Base-by-base conservation (phyloP, 2,888 invertebrate species). In the Leptinotarsa tumamoca region DNA sequence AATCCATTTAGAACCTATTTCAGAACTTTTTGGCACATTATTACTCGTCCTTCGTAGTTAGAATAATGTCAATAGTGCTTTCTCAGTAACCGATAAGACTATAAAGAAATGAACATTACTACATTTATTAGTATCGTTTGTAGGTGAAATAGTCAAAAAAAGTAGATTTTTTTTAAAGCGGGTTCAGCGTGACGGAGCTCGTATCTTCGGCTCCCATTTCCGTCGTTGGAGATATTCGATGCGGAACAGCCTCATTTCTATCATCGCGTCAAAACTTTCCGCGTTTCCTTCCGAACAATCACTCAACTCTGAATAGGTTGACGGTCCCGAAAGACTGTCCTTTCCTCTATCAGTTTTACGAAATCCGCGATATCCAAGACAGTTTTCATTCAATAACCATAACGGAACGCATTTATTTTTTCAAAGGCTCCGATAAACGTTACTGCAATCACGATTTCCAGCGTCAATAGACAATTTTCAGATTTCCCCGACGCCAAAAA, bases 401-500 rank as follows among this genome's bases (percentile, higher is more conserved):
- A 70, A 70, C 61, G 63, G 49, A 75, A 71, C 68, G 69, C 68
- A 72, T 69, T 69, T 67, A 13, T 56, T 52, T 51, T 54, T 75
- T 49, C 67, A 33, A 27, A 71, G 33, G 61, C 68, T 71, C 56
- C 68, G 68, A 75, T 72, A 72, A 72, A 23, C 43, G 67, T 69
- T 70, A n/a, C 52, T 14, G 71, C 67, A 68, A 75, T 75, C 66
- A 63, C 69, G 68, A 68, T 66, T 23, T 63, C 49, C 54, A 61
- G 51, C 56, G 27, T 72, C 23, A 18, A 56, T 74, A 58, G 74
- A 67, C 69, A 72, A 69, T 50, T 75, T 72, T 72, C 50, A 67
- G 72, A 72, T 75, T 75, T 74, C 72, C 75, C 75, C 49, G 56
- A 75, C 67, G 58, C 72, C 72, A 70, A 75, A 72, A 75, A 67